A percentile compares a stretch with the other conserved stretches of the same genome.
Evolutionary conservation across 2,888 invertebrate species (phyloP).

Genomic region (Drosophila mulleri): DNA sequence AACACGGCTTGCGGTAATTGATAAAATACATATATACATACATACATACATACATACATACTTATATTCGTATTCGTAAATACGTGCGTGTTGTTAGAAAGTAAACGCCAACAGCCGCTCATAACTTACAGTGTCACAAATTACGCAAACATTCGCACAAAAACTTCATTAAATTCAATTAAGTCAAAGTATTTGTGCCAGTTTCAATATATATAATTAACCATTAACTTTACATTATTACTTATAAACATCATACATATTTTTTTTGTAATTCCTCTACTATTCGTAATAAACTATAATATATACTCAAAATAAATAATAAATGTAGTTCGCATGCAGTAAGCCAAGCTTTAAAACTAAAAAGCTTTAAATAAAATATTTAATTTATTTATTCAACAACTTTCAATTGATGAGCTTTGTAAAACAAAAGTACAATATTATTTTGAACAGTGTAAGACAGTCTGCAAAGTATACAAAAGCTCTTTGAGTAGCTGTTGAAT

Average conservation of each 20-base stretch:
- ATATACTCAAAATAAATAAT: too few relatives aligned
- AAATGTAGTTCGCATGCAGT: not conserved
- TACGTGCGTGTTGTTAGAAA: slow-evolving; percentile 71
- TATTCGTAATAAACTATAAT: too few relatives aligned
- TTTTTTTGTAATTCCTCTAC: too few relatives aligned
- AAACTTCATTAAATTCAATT: not conserved
- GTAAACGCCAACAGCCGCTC: slow-evolving; percentile 53
- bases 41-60: slow-evolving; percentile 1
- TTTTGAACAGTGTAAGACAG: slow-evolving; percentile 23
- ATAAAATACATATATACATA: slow-evolving; percentile 36
- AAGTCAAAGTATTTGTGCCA: not conserved
- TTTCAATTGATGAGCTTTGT: not conserved
- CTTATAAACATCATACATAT: too few relatives aligned
- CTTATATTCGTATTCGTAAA: not conserved
- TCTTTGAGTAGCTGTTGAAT: slow-evolving; percentile 20
- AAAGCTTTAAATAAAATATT: not conserved
- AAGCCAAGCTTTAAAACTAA: not conserved
- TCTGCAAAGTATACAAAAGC: slow-evolving; percentile 9
- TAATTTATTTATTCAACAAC: not conserved
- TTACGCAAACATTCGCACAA: slow-evolving; percentile 7
- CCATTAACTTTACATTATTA: too few relatives aligned
- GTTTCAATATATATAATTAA: not conserved
- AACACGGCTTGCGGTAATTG: slow-evolving; percentile 66
- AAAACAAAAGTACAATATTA: not conserved
- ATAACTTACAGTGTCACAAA: slow-evolving; percentile 30